Evolutionary conservation across 2,797 vertebrate genomes (phyloP).

Genomic region (Lacerta agilis): DNA sequence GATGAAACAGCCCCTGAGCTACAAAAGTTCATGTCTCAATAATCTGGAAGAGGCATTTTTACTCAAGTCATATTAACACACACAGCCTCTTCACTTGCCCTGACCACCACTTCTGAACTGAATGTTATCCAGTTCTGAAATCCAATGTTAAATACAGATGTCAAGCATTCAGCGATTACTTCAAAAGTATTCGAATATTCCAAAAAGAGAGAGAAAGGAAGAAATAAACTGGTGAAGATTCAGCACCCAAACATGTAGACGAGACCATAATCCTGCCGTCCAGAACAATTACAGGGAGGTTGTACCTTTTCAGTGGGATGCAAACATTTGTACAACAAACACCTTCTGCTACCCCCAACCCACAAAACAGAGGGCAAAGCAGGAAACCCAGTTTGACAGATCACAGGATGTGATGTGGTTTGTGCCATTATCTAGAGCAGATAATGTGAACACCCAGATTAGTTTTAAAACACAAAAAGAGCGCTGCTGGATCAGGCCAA

Average conservation of each 20-base stretch:
- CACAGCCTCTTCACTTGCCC: not conserved
- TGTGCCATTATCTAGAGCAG: not conserved
- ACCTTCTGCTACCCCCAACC: not conserved
- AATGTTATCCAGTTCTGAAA: too few relatives aligned
- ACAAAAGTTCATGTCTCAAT: not conserved
- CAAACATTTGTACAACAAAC: not conserved
- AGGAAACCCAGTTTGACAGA: not conserved
- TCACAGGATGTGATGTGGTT: not conserved
- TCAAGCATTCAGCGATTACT: not conserved
- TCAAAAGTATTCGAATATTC: not conserved
- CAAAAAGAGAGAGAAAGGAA: not conserved
- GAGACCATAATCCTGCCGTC: not conserved
- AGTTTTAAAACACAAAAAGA: too few relatives aligned
- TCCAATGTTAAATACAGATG: too few relatives aligned
- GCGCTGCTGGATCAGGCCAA: too few relatives aligned
- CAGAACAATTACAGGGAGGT: not conserved
- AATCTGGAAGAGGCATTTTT: not conserved
- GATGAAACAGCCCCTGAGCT: not conserved
- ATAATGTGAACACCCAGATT: not conserved
- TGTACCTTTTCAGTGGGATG: not conserved
- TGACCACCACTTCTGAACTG: not conserved
- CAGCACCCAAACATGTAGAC: not conserved
- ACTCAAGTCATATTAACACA: not conserved
- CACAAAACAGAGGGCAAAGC: not conserved
- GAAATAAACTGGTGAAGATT: not conserved